Base-by-base conservation (phyloP, 2,888 invertebrate species). In the Epicampocera succincta region DNA sequence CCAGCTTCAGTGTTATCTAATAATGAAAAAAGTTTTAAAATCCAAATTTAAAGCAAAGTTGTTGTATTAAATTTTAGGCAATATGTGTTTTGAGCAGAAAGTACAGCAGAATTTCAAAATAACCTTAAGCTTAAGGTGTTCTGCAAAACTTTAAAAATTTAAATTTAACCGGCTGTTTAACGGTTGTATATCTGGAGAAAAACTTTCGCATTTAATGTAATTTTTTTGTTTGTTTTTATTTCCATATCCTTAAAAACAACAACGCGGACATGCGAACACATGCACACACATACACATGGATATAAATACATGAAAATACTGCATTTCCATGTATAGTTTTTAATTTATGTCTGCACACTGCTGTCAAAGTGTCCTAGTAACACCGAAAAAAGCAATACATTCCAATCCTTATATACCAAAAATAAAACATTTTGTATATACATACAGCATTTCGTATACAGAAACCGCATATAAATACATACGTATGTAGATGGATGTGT, bases 311-410 rank as follows among this genome's bases (percentile, higher is more conserved):
- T 69, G 54, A 71, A 82, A 82, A 78, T 78, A 78, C 82, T 78
- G 82, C 78, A 82, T 82, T 82, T 82, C 78, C 82, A 82, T 82
- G 78, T 82, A 82, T 78, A 77, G 40, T 82, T 80, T 82, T 74
- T 74, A 82, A 82, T 82, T 82, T 82, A 82, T 82, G 74, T 82
- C 82, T 82, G 78, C 78, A 82, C 66, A 75, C 78, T 78, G 78
- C 82, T 78, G 82, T 82, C 78, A 71, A 78, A 84, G 84, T 84
- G 83, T 83, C 84, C 84, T 80, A 84, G 84, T 84, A 84, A 84
- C 84, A 84, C 82, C 82, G 77, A 84, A 83, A 84, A 82, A 69
- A 71, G 56, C 74, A 56, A 74, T 65, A 56, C 68, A 74, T 73
- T 81, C 42, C 29, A 48, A 46, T 40, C 19, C 42, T 33, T 60